Evolutionary conservation across 2,113 vertebrate species (phyloP).

Genomic region (Oriolus oriolus): DNA sequence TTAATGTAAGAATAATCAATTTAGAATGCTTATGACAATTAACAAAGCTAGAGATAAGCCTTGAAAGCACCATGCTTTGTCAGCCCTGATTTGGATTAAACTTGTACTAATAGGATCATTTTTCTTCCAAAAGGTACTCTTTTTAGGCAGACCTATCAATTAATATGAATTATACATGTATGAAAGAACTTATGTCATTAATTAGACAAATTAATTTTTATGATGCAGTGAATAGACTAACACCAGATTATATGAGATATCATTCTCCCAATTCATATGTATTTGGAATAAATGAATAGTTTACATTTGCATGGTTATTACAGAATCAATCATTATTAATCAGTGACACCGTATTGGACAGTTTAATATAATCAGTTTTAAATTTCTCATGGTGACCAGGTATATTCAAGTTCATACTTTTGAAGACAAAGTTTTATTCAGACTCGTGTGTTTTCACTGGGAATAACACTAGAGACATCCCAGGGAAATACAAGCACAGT

Average conservation of each 20-base stretch:
- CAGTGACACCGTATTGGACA: conserved; percentile 26
- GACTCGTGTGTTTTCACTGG: not conserved
- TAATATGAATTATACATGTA: conserved; percentile 99
- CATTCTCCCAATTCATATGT: conserved; percentile 48
- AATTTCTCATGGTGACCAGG: conserved; percentile 14
- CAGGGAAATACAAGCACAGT: not conserved
- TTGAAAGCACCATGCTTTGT: conserved; percentile 87
- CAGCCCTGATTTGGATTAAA: conserved; percentile 96
- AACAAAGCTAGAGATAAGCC: conserved; percentile 83
- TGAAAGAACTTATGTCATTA: conserved; percentile 96
- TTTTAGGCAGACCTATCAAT: conserved; percentile 91
- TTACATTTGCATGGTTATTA: conserved; percentile 75
- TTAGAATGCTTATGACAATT: conserved; percentile 95
- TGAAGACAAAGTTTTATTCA: not conserved
- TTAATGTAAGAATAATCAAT: conserved; percentile 90
- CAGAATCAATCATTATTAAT: conserved; percentile 65
- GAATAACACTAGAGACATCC: not conserved
- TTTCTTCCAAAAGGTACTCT: conserved; percentile 92
- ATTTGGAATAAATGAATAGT: conserved; percentile 76
- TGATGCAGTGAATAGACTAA: conserved; percentile 84
- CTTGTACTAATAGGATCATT: conserved; percentile 92
- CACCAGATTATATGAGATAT: conserved; percentile 77
- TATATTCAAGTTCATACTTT: conserved; percentile 8
- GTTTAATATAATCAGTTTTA: not conserved
- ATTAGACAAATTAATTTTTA: conserved; percentile 98